phyloP scores from a whole-genome alignment of 2,113 vertebrate genomes.

The Periophthalmus modestus region DNA sequence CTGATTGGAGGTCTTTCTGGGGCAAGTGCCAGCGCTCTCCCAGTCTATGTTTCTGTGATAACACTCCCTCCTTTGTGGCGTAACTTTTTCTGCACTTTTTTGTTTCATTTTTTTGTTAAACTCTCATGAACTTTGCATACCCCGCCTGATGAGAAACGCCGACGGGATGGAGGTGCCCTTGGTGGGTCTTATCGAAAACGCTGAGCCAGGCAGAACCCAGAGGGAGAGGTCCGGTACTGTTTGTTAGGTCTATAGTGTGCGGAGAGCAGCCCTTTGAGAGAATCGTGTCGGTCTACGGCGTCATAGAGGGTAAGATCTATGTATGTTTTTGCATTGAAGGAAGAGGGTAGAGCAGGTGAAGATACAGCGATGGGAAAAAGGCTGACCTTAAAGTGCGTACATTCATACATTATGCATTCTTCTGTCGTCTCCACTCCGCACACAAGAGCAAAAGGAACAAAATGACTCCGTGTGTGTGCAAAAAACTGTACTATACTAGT shows the following conservation, averaged over 20 bases:
- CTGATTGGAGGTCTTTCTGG: constrained; percentile 14
- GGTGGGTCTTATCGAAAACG: constrained; percentile 45
- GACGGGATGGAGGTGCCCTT: constrained; percentile 47
- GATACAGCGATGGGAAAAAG: background rate
- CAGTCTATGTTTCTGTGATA: constrained; percentile 21
- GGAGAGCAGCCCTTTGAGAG: background rate
- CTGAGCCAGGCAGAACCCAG: constrained; percentile 35
- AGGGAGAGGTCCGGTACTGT: background rate
- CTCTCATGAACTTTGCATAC: constrained; percentile 34
- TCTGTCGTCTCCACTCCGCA: background rate
- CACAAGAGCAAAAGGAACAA: background rate
- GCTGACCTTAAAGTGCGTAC: background rate
- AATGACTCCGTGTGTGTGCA: too few relatives aligned
- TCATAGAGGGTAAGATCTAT: background rate
- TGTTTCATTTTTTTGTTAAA: constrained; percentile 9
- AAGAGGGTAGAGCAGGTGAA: background rate
- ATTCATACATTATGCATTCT: background rate
- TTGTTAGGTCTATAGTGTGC: background rate
- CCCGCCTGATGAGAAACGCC: constrained; percentile 31
- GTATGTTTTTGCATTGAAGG: background rate
- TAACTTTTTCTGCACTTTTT: constrained; percentile 3
- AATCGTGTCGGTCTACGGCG: background rate
- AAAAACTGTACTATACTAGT: too few relatives aligned
- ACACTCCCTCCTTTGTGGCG: constrained; percentile 19
- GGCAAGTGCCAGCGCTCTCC: constrained; percentile 25